Evolutionary conservation across 2,888 invertebrate genomes (phyloP), one percentile per base, ranked within the genome.

Genomic region (Idaea biselata): DNA sequence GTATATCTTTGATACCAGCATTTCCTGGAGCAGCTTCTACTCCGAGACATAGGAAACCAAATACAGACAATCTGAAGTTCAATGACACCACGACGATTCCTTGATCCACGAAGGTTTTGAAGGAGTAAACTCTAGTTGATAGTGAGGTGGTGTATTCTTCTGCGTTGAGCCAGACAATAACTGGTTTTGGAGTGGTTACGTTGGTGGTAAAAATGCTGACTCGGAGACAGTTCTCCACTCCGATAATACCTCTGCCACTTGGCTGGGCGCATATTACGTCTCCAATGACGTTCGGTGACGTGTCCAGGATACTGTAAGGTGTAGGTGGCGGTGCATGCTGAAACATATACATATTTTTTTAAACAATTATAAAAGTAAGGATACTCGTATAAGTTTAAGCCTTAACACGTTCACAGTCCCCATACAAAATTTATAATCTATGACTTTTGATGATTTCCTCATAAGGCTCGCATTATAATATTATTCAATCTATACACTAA

Each of bases 1-100:
- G 94, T 68, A 98, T 96, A 81, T 98, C 98, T 80, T 95, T 95
- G 25, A 98, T 84, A 0, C 98, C 98, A 70, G 96, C 95, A 81
- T 98, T 98, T 0, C 98, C 98, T 0, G 96, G 94, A 1, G 95
- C 94, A 71, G 94, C 94, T 7, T 82, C 69, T 0, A 90, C 92
- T 16, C 94, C 94, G 60, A 95, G 80, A 64, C 94, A 94, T 31
- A 96, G 91, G 83, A 96, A 96, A 32, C 95, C 96, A 71, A 96
- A 96, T 32, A 96, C 93, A 57, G 96, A 96, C n/a, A 95, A 88
- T 57, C 96, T 90, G 78, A 96, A 96, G 78, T 95, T 95, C 60
- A 95, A 87, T 5, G 94, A 93, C 1, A 91, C 86, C 0, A 96
- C 94, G 0, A 96, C 94, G 6, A 96, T 85, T n/a, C 95, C 86